Evolutionary conservation across 1,140 invertebrate genomes (phyloP), one percentile per base, ranked within the genome.

Genomic region (Prorops nasuta): DNA sequence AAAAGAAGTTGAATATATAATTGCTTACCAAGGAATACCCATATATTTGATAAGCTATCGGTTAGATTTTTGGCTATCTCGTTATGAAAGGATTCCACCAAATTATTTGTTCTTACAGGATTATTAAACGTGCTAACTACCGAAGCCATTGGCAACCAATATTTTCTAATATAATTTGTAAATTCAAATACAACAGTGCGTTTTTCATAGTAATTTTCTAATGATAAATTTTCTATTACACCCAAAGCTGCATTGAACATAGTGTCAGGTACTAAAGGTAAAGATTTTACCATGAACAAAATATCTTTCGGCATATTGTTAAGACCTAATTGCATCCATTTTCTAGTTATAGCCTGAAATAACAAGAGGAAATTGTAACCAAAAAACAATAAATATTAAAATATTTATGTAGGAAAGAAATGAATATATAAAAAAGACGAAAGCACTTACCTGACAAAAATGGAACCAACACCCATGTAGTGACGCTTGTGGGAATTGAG

Each of bases 381-480:
- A n/a, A n/a, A n/a, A n/a, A n/a, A 28, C 10, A 28, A 6, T 28
- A 28, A 6, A 28, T 28, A 28, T 10, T 4, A 6, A n/a, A n/a
- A n/a, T n/a, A n/a, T n/a, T n/a, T n/a, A n/a, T n/a, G n/a, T n/a
- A n/a, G n/a, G n/a, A n/a, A n/a, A n/a, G n/a, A n/a, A n/a, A n/a
- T n/a, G n/a, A n/a, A n/a, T n/a, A n/a, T n/a, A 28, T 28, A 28
- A 6, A 6, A 6, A 10, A 28, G 10, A 28, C 4, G n/a, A n/a
- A n/a, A n/a, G n/a, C n/a, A n/a, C 24, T 31, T 52, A 42, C 40
- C 28, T 20, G 49, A 16, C 28, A 39, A 36, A 46, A 51, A 10
- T 51, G 49, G 12, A 51, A 51, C 49, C 49, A 51, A 14, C 44
- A 51, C 16, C 42, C 43, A 35, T 32, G 36, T 20, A 46, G 9